Evolutionary conservation across 2,113 vertebrate genomes (phyloP).

Genomic region (Plecotus auritus): DNA sequence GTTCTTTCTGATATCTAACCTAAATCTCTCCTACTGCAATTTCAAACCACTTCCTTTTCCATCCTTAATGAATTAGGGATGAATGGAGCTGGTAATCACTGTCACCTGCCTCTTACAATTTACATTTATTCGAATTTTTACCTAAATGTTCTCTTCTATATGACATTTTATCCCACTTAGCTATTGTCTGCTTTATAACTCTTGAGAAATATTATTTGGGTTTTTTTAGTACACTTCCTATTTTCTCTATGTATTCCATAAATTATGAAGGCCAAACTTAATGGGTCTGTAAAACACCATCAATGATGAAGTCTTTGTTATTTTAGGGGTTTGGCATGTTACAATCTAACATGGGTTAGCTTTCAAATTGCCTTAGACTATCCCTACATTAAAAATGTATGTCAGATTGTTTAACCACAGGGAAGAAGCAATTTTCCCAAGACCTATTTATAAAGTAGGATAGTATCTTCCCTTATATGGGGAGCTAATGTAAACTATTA

Average conservation of each 20-base stretch:
- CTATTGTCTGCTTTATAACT: conserved; percentile 24
- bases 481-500: conserved; percentile 49
- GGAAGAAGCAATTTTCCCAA: conserved; percentile 53
- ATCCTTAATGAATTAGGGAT: conserved; percentile 34
- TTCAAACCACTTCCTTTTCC: conserved; percentile 60
- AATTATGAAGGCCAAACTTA: conserved; percentile 26
- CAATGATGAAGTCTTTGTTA: conserved; percentile 13
- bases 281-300: not conserved
- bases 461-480: conserved; percentile 22
- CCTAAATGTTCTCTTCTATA: not conserved
- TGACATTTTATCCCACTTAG: conserved; percentile 7
- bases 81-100: conserved; percentile 28
- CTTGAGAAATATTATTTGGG: not conserved
- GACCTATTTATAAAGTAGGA: conserved; percentile 53
- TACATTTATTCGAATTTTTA: conserved; percentile 11
- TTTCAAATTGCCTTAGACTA: conserved; percentile 51
- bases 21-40: conserved; percentile 61
- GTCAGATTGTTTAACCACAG: conserved; percentile 48
- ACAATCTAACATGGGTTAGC: not conserved
- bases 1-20: conserved; percentile 56
- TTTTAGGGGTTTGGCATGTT: not conserved
- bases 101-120: conserved; percentile 17
- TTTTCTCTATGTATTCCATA: not conserved
- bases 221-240: not conserved
- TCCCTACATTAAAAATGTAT: conserved; percentile 63